phyloP scores from a whole-genome alignment of 92 coral and sea anemone genomes.

The Parazoanthus swiftii region DNA sequence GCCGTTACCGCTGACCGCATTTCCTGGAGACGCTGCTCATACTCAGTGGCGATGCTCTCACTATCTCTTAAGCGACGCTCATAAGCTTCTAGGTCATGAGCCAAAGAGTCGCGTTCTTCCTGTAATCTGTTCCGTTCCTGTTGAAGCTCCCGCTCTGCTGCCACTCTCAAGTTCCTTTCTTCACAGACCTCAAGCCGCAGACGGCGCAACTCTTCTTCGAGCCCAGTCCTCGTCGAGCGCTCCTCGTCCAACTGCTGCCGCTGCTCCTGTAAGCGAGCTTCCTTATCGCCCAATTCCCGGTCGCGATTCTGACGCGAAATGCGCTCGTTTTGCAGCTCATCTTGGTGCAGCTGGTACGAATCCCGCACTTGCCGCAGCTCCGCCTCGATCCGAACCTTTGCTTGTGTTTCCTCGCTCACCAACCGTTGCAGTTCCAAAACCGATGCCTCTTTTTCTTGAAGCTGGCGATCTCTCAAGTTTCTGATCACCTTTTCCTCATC shows the following conservation, averaged over 20 bases:
- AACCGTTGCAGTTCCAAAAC: slow-evolving; percentile 54
- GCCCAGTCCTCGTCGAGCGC: slow-evolving; percentile 48
- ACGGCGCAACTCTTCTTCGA: slow-evolving; percentile 58
- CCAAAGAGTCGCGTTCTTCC: slow-evolving; percentile 40
- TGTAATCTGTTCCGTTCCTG: slow-evolving; percentile 63
- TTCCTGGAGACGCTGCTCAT: slow-evolving; percentile 60
- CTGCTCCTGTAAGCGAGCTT: slow-evolving; percentile 63
- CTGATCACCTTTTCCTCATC: slow-evolving; percentile 73
- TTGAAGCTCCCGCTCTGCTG: slow-evolving; percentile 37
- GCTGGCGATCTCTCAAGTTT: slow-evolving; percentile 68
- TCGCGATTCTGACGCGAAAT: slow-evolving; percentile 70
- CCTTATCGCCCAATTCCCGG: slow-evolving; percentile 57
- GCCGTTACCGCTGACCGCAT: slow-evolving; percentile 61
- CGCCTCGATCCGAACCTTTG: slow-evolving; percentile 57
- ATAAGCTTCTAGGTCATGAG: slow-evolving; percentile 28
- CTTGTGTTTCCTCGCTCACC: slow-evolving; percentile 52
- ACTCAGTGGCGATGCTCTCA: slow-evolving; percentile 46
- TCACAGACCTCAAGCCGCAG: slow-evolving; percentile 53
- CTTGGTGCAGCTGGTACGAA: slow-evolving; percentile 66
- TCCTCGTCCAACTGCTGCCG: slow-evolving; percentile 62
- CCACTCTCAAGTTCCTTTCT: slow-evolving; percentile 43
- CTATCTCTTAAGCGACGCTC: slow-evolving; percentile 52
- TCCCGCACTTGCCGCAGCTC: slow-evolving; percentile 65
- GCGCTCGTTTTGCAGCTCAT: slow-evolving; percentile 76
- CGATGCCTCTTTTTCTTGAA: slow-evolving; percentile 65